Evolutionary conservation across 2,113 vertebrate species (phyloP), one percentile per base, ranked within the genome.

Genomic region (Clupea harengus): DNA sequence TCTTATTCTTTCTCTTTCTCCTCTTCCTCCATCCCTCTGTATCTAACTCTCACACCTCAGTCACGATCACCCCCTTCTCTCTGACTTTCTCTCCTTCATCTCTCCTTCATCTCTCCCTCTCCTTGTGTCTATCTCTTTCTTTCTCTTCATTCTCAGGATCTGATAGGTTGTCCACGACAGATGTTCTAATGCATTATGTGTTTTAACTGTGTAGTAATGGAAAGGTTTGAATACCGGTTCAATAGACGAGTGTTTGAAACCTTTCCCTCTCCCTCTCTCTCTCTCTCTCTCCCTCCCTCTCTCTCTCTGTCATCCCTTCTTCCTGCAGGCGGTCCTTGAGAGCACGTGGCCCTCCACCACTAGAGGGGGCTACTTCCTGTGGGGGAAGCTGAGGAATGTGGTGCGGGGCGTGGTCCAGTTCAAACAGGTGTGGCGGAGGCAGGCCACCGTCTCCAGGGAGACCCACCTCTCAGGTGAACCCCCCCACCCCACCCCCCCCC

Each of bases 281-380:
- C 18, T 64, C 22, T 18, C 22, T 18, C 80, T 81, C 18, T 92
- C 94, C 39, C 39, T 39, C 39, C 39, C 39, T 39, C 39, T 64
- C 60, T 64, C 18, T 64, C 22, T 18, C 22, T 18, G 67, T 81
- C 18, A 39, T 92, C 94, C 85, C 84, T 90, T 84, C 47, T 32
- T 72, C 84, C 50, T 88, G 32, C 81, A 99, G 98, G 98, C 98
- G 0, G 98, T 99, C 90, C 92, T 99, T 90, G 98, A 99, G 94
- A 99, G 98, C 89, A 99, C 97, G 0, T 99, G 98, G 98, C 98
- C 98, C 82, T 98, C 98, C 57, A 97, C 97, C 91, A 99, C 97
- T 89, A 95, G 96, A 91, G 98, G 98, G 91, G 98, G 97, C 82
- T 97, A 97, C 92, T 98, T 99, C 92, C 94, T 99, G 22, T 99